Conservation (phyloP, 1,140 invertebrate species). For the Halesus radiatus region DNA sequence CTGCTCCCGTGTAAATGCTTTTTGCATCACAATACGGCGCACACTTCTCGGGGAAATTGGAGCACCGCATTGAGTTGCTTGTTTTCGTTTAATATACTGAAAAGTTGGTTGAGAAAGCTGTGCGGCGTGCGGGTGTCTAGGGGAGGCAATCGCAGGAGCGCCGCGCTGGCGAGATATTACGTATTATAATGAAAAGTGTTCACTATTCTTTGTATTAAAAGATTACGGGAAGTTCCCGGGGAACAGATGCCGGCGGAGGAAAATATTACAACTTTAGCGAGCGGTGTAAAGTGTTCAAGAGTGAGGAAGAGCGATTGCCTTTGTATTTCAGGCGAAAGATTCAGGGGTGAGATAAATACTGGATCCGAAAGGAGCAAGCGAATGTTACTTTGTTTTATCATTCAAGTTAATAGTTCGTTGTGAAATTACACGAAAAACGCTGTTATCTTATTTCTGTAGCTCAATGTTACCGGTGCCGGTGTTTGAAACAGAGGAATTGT, state of each 20-base stretch:
- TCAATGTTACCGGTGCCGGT: no score
- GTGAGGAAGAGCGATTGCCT: no score
- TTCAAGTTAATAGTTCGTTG: no score
- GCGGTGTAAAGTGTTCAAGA: no score
- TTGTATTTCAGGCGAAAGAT: no score
- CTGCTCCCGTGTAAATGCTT: neutral
- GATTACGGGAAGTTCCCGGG: neutral
- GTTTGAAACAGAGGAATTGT: no score
- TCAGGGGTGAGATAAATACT: no score
- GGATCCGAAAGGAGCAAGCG: no score
- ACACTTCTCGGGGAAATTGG: neutral
- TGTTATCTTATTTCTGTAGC: no score
- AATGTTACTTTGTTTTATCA: no score
- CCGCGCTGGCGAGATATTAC: neutral
- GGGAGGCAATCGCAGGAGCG: neutral
- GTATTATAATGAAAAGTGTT: constrained; percentile 17
- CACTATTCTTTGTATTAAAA: neutral
- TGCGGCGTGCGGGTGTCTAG: neutral
- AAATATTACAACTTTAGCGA: no score
- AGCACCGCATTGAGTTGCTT: neutral
- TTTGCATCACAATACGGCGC: neutral
- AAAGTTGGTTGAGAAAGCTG: neutral
- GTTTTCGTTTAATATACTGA: constrained; percentile 13
- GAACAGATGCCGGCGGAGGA: neutral
- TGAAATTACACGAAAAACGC: no score